Percentiles rank a stretch among this genome's conserved stretches.
Conservation (phyloP, 2,113 vertebrate genomes). For the Vulpes ferrilata region DNA sequence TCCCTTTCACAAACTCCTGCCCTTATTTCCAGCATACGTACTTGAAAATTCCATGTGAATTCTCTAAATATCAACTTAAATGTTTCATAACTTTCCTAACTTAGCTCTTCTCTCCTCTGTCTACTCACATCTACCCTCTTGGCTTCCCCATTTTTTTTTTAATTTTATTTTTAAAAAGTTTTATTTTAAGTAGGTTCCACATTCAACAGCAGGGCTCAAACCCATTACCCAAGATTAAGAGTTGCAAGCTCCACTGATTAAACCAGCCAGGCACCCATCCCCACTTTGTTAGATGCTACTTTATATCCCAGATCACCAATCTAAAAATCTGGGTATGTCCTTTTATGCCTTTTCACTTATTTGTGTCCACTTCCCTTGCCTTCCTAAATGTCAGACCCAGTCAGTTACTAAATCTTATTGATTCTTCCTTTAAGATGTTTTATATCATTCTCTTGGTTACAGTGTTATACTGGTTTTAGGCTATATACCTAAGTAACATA, state of each 20-base stretch:
- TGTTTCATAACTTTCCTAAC: not conserved
- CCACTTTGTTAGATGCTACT: not conserved
- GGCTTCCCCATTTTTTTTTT: not conserved
- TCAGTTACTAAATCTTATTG: not conserved
- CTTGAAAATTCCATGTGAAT: slow-evolving; percentile 35
- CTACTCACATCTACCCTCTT: not conserved
- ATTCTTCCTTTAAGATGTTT: slow-evolving; percentile 37
- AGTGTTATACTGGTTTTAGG: not conserved
- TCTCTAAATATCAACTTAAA: not conserved
- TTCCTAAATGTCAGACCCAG: slow-evolving; percentile 1
- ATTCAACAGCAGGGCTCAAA: not conserved
- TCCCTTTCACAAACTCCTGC: not conserved
- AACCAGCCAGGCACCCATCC: not conserved
- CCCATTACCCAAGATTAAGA: not conserved
- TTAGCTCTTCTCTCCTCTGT: not conserved
- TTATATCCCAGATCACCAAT: not conserved
- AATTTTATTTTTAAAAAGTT: not conserved
- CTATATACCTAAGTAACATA: not conserved
- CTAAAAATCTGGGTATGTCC: not conserved
- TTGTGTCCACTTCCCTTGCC: not conserved
- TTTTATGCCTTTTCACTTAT: not conserved
- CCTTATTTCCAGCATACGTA: not conserved
- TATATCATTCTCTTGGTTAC: slow-evolving; percentile 1
- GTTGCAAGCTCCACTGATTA: not conserved
- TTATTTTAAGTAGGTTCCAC: not conserved